Evolutionary conservation across 2,113 vertebrate species (phyloP), one percentile per base, ranked within the genome.

Genomic region (Strix aluco): DNA sequence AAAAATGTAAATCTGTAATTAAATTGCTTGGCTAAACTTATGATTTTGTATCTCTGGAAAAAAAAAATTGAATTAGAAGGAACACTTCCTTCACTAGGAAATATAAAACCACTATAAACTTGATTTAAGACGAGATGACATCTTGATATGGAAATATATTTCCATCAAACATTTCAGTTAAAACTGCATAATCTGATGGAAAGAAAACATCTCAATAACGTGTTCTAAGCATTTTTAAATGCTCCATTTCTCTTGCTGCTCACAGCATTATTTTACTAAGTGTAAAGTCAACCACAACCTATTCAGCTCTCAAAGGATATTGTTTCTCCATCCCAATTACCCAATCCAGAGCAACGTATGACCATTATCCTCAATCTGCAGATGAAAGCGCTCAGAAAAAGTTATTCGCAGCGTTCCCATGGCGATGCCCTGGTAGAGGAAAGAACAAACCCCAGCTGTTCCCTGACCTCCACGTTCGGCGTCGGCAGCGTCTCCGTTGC

Each of bases 101-200:
- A 89, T 83, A 86, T 57, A 95, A 90, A 94, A 82, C 83, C 14
- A 29, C 80, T 74, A 86, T 95, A 87, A 94, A 90, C 67, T 70
- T 92, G 94, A 95, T 89, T 96, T 92, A 92, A 88, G 95, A 55
- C 13, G 15, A 96, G 73, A 77, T 93, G 87, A 73, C 88, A 96
- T 94, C 91, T 96, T 88, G 91, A 73, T 96, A 84, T 61, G 83
- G 87, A 95, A 94, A 89, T 79, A 44, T 71, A 88, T 88, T 90
- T 90, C 94, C 82, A 93, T 81, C 95, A 87, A 95, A 96, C 82
- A 54, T 82, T 91, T 69, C 86, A 73, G 78, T 73, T 83, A 67
- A 87, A 95, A 90, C 79, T n/a, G 65, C 91, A 62, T 12, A 49
- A 94, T 65, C 79, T 22, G 23, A 86, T 4, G 14, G 80, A 96